Evolutionary conservation across 1,140 invertebrate genomes (phyloP).

Genomic region (Lordiphosa stackelbergi): DNA sequence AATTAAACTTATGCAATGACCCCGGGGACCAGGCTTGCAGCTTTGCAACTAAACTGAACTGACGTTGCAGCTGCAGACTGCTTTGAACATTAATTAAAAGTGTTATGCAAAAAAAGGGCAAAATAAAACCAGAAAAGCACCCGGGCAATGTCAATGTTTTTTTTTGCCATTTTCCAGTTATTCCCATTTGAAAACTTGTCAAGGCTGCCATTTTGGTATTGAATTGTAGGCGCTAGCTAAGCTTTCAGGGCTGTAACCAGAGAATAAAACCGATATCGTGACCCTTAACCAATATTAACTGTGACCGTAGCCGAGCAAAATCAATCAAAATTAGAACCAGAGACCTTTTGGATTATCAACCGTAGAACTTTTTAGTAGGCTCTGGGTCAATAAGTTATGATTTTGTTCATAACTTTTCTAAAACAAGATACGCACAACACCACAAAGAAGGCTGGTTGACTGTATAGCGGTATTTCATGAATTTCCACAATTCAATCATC

Average conservation of each 20-base stretch:
- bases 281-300: too few species aligned
- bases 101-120: constrained; percentile 51
- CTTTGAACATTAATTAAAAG: constrained; percentile 68
- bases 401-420: too few species aligned
- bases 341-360: too few species aligned
- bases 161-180: neutral
- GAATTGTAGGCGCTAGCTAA: neutral
- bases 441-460: too few species aligned
- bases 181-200: constrained; percentile 18
- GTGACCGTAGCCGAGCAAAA: too few species aligned
- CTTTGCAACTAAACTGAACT: constrained; percentile 7
- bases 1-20: constrained; percentile 53
- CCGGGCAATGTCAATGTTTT: constrained; percentile 30
- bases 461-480: too few species aligned
- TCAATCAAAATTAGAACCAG: too few species aligned
- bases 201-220: constrained; percentile 12
- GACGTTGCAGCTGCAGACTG: constrained; percentile 1
- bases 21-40: constrained; percentile 10
- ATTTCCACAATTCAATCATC: too few species aligned
- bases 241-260: neutral
- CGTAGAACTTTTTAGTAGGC: too few species aligned
- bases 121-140: constrained; percentile 39
- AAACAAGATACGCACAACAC: too few species aligned
- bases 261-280: neutral
- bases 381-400: too few species aligned